Conservation (phyloP, 2,888 invertebrate species). For the Morinoia aosen region DNA sequence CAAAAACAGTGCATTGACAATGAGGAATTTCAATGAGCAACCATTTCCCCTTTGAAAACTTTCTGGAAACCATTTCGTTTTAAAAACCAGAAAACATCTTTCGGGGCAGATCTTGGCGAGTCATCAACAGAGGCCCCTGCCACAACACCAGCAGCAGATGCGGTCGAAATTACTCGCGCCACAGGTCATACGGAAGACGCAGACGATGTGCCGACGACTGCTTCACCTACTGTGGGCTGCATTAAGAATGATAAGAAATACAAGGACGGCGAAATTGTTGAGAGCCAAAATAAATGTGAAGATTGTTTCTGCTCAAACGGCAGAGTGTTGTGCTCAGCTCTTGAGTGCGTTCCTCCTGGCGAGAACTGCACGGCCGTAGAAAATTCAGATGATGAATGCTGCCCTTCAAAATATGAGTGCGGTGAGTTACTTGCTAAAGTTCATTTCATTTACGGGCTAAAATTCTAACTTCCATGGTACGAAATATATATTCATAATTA, state of each 20-base stretch:
- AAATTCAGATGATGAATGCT: slow-evolving; percentile 37
- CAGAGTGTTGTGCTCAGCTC: slow-evolving; percentile 60
- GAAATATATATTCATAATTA: neutral
- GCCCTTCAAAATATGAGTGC: slow-evolving; percentile 71
- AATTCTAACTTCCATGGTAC: neutral
- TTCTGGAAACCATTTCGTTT: neutral
- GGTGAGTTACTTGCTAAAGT: slow-evolving; percentile 55
- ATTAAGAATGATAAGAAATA: neutral
- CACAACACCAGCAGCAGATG: neutral
- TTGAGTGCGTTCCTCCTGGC: slow-evolving; percentile 59
- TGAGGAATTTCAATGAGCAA: neutral
- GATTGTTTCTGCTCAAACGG: slow-evolving; percentile 63
- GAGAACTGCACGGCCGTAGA: slow-evolving; percentile 57
- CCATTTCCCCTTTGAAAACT: no score
- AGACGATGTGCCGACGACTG: neutral
- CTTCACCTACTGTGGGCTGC: neutral
- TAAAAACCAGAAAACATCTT: neutral
- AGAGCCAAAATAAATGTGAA: slow-evolving; percentile 64
- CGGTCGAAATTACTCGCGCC: neutral
- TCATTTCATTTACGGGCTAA: neutral
- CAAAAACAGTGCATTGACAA: neutral
- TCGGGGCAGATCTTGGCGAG: neutral
- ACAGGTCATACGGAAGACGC: neutral
- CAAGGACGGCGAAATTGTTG: slow-evolving; percentile 61
- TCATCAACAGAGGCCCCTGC: neutral